Base-by-base conservation (phyloP, 2,888 invertebrate species). In the Sericinus montela region DNA sequence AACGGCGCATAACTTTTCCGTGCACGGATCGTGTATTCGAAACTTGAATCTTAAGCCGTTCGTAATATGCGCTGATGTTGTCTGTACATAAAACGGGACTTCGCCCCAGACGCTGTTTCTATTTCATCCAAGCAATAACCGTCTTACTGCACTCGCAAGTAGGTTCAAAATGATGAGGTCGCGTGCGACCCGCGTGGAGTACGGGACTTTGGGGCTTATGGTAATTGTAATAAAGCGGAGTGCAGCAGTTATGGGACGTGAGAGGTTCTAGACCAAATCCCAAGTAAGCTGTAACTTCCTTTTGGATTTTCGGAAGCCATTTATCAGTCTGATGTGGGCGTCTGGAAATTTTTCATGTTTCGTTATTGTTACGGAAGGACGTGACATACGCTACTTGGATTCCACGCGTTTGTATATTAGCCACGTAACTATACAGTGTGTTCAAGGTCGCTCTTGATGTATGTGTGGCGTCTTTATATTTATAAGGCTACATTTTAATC, bases 271-370 rank as follows among this genome's bases (percentile, higher is more conserved):
- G 88, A 87, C 88, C 85, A 89, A 89, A 89, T 89, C 89, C 89
- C 86, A 75, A 85, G 82, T 89, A 89, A 89, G 89, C 89, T 89
- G 88, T 89, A 88, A 89, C 89, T 89, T 89, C 89, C 89, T 89
- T 89, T 89, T 88, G 89, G 89, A 89, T 89, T 89, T 89, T 89
- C 87, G 89, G 89, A 89, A 89, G 89, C 88, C 89, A 89, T 89
- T 89, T 89, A 89, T 89, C 89, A 89, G 89, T 88, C 86, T 87
- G 87, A 87, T 87, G 87, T 80, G 83, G 72, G 85, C 82, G 88
- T 85, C 87, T 88, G 85, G 85, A 87, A 85, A 87, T 88, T 88
- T 87, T 88, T 88, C 87, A 87, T 89, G 89, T 89, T 88, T 87
- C 85, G 86, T 89, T 88, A 88, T 86, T 87, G 85, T 81, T 76